These are phyloP conservation scores for Malurus leucopterus DNA, from an alignment of 2,797 vertebrate genomes.

Conservation along the genomic window DNA sequence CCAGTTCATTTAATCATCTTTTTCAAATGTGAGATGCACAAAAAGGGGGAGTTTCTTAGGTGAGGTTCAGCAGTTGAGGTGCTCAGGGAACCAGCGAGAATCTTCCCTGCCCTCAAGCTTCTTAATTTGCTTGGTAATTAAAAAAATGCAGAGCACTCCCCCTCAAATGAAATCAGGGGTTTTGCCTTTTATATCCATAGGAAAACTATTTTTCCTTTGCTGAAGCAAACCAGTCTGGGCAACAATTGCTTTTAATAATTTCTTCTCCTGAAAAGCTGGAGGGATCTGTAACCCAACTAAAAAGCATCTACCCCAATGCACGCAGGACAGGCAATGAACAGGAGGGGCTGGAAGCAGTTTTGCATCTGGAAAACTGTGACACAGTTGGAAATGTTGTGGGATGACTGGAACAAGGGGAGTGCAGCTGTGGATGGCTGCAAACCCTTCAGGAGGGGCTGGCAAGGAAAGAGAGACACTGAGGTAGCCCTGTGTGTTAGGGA, in stretches of 20 bases:
- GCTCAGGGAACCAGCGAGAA: neutral
- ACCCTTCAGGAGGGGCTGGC: neutral
- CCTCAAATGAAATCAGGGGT: neutral
- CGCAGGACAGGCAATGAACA: neutral
- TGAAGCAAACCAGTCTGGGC: neutral
- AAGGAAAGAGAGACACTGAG: neutral
- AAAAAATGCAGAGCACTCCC: neutral
- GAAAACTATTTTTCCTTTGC: neutral
- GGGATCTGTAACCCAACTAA: neutral
- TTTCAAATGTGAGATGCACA: neutral
- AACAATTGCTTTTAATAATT: neutral
- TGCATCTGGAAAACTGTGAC: neutral
- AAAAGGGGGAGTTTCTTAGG: neutral
- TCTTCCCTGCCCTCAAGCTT: neutral
- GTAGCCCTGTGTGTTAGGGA: neutral
- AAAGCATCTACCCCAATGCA: neutral
- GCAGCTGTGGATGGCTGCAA: neutral
- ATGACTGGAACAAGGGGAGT: neutral
- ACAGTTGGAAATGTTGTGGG: neutral
- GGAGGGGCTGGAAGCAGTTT: neutral
- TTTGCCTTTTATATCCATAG: neutral
- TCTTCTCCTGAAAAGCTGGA: neutral
- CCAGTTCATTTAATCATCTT: neutral
- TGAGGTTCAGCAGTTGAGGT: neutral
- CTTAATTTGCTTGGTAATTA: constrained; percentile 19